Base-by-base conservation (phyloP, 2,888 invertebrate species). In the Orthosia cruda region DNA sequence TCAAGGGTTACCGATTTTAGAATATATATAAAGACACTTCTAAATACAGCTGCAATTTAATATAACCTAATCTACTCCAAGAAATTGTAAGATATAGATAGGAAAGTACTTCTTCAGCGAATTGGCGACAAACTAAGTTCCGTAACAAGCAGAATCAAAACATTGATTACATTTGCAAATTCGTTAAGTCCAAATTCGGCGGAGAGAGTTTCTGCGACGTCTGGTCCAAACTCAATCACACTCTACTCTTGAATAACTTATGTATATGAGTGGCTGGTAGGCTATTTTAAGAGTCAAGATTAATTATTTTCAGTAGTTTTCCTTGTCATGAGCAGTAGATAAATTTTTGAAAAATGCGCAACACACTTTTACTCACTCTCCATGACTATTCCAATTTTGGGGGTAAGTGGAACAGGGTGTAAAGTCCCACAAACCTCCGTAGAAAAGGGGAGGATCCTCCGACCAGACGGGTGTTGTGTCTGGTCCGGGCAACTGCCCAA, bases 81-180 rank as follows among this genome's bases (percentile, higher is more conserved):
- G 18, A 74, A 26, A 47, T n/a, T n/a, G n/a, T n/a, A n/a, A n/a
- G n/a, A n/a, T n/a, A n/a, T 16, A 47, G 45, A 52, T 50, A 62
- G 12, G 18, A 47, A 58, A 49, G 7, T 71, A 47, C 65, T 47
- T 47, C 12, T 72, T 52, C n/a, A 57, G 15, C 40, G 26, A 50
- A 45, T 18, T 26, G 12, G 23, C 9, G n/a, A 26, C 57, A 18
- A 49, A 66, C 40, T 64, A 52, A 47, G 50, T 68, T 64, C 45
- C 45, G 18, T 55, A 64, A 50, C 83, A 57, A 79, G 57, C 65
- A 50, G 40, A 71, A 81, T 65, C 65, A 69, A 83, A 80, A 78
- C 72, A 68, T 79, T 81, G 68, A 83, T 81, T 78, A 65, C 61
- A 83, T 83, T 83, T 72, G 57, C 61, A 83, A 79, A 78, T 79